These are phyloP conservation scores for Hyperoodon ampullatus DNA, from an alignment of 2,113 vertebrate genomes.

Conservation along the genomic window DNA sequence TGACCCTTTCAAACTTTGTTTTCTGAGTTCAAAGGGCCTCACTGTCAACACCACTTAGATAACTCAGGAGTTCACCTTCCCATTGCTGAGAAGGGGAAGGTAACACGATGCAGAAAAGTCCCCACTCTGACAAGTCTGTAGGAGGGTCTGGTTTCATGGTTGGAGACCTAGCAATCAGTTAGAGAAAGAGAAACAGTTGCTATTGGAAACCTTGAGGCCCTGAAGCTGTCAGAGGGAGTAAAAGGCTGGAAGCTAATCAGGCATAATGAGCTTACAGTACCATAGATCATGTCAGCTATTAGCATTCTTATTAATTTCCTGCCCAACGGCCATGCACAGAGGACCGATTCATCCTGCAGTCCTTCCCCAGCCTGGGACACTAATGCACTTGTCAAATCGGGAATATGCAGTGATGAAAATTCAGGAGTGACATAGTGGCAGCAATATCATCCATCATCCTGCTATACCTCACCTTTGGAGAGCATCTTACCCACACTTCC, in stretches of 20 bases:
- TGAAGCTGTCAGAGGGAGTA: constrained; percentile 73
- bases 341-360: constrained; percentile 70
- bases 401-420: constrained; percentile 63
- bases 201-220: constrained; percentile 58
- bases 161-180: constrained; percentile 65
- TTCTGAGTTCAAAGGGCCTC: constrained; percentile 71
- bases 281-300: constrained; percentile 74
- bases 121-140: constrained; percentile 29
- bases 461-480: background rate
- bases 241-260: constrained; percentile 75
- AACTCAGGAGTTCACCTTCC: constrained; percentile 48
- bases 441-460: constrained; percentile 18
- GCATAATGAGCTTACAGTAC: constrained; percentile 75
- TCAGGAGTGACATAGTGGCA: constrained; percentile 55
- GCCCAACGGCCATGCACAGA: constrained; percentile 66
- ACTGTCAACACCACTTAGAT: constrained; percentile 58
- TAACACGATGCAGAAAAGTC: constrained; percentile 59
- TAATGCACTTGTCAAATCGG: constrained; percentile 60
- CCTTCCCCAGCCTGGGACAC: constrained; percentile 45
- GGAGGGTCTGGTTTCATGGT: constrained; percentile 55
- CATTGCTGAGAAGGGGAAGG: background rate
- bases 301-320: constrained; percentile 80
- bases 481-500: constrained; percentile 34
- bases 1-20: constrained; percentile 63
- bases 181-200: constrained; percentile 60